A percentile compares a stretch with the other conserved stretches of the same genome.
phyloP scores from a whole-genome alignment of 2,797 vertebrate genomes.

The Aplochiton taeniatus region DNA sequence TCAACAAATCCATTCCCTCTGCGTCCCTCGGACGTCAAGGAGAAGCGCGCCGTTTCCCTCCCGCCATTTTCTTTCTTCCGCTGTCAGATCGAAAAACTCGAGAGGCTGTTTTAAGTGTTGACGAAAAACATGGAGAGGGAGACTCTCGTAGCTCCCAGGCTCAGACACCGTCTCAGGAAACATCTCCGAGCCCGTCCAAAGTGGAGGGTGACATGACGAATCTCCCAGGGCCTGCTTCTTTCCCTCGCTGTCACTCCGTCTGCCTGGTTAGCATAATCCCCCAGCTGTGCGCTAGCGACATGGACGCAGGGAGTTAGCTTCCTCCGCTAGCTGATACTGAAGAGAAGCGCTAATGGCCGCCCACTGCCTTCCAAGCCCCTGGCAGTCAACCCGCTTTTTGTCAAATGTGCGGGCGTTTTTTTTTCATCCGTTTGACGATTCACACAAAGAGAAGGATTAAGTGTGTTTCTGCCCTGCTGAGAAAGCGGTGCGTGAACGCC shows the following conservation, averaged over 20 bases:
- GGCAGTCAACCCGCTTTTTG: too few relatives aligned
- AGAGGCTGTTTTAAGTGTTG: conserved; percentile 26
- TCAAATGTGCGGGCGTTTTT: too few relatives aligned
- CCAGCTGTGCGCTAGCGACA: conserved; percentile 11
- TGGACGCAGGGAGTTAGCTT: conserved; percentile 1
- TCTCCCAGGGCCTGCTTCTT: conserved; percentile 31
- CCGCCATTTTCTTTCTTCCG: neutral
- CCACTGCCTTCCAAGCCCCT: too few relatives aligned
- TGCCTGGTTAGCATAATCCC: conserved; percentile 55
- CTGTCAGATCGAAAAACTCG: conserved; percentile 25
- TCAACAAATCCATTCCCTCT: conserved; percentile 30
- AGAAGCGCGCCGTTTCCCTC: too few relatives aligned
- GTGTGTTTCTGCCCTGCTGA: too few relatives aligned
- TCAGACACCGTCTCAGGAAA: conserved; percentile 25
- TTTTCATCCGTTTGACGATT: too few relatives aligned
- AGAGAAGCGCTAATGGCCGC: too few relatives aligned
- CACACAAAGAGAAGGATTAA: too few relatives aligned
- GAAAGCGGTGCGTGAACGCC: too few relatives aligned
- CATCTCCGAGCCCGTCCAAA: conserved; percentile 22
- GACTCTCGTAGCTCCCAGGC: conserved; percentile 17
- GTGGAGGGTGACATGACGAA: conserved; percentile 38
- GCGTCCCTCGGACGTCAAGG: neutral
- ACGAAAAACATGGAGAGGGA: conserved; percentile 14
- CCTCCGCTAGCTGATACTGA: conserved; percentile 10
- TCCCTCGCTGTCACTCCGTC: conserved; percentile 29